phyloP scores from a whole-genome alignment of 2,113 vertebrate species.

The Pseudopodoces humilis region DNA sequence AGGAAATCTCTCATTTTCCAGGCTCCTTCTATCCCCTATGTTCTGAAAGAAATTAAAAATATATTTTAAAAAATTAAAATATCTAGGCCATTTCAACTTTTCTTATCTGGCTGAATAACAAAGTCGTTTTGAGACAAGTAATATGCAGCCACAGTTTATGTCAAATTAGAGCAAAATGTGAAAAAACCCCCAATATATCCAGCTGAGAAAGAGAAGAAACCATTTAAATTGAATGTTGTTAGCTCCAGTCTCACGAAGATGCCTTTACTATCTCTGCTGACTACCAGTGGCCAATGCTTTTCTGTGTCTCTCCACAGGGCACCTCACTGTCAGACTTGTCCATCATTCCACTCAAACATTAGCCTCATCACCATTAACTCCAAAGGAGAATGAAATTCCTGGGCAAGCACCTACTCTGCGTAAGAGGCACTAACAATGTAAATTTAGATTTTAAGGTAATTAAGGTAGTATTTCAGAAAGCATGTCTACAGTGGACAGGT shows the following conservation, averaged over 20 bases:
- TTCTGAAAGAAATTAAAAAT: neutral
- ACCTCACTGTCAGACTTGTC: neutral
- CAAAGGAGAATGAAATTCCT: neutral
- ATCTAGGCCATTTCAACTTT: neutral
- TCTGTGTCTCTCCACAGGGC: neutral
- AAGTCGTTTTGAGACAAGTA: neutral
- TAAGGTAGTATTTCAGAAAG: neutral
- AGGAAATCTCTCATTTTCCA: neutral
- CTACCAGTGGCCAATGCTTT: neutral
- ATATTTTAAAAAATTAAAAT: neutral
- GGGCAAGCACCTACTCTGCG: neutral
- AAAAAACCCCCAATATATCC: neutral
- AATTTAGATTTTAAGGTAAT: neutral
- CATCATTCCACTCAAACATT: neutral
- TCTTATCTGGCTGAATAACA: neutral
- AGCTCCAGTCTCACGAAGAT: neutral
- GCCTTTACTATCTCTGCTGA: neutral
- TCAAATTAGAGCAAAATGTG: neutral
- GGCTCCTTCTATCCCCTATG: neutral
- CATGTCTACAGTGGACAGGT: neutral
- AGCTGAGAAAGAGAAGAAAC: neutral
- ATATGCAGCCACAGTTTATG: neutral
- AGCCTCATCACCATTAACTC: neutral
- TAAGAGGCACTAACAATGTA: neutral
- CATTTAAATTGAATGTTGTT: neutral